Base-by-base conservation (phyloP, 2,888 invertebrate genomes). In the Epicampocera succincta region DNA sequence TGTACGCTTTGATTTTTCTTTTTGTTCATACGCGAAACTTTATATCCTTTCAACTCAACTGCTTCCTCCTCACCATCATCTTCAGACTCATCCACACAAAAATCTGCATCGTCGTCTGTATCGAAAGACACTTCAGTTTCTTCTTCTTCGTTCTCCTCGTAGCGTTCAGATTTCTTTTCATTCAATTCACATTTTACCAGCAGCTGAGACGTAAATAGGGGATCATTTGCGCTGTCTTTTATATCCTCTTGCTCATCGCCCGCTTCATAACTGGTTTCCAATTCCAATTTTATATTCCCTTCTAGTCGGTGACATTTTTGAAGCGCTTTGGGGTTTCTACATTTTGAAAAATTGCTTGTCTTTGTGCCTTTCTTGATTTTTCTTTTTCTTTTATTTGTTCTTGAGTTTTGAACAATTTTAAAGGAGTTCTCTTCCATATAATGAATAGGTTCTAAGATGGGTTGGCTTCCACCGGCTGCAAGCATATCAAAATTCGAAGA, bases 401-500 rank as follows among this genome's bases (percentile, higher is more conserved):
- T 80, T 58, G 5, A 38, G n/a, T 61, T 76, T 29, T 72, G 61
- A 25, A 68, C 25, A 54, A 80, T 80, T 48, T 72, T 68, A 8
- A 72, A 72, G 17, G 80, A 66, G 21, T 76, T 76, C 11, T 77
- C 77, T 33, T 81, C 81, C 13, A 81, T 42, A 56, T 73, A 81
- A 48, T 73, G 56, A 69, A 81, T 81, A 15, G 81, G 72, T 73
- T 81, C 63, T 68, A 81, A 73, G 19, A 69, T 56, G 56, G 48
- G 46, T 68, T 68, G 75, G 25, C 50, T 73, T 68, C 58, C 61
- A 68, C 68, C 68, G 68, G 68, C 81, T 81, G 81, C 77, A 81
- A 81, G 42, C 72, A 81, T 73, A 81, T 82, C 82, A 82, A 82
- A 82, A 82, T 77, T 82, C 82, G 63, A 19, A 73, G 76, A 66